phyloP scores from a whole-genome alignment of 1,140 invertebrate species.

The Sitophilus oryzae region DNA sequence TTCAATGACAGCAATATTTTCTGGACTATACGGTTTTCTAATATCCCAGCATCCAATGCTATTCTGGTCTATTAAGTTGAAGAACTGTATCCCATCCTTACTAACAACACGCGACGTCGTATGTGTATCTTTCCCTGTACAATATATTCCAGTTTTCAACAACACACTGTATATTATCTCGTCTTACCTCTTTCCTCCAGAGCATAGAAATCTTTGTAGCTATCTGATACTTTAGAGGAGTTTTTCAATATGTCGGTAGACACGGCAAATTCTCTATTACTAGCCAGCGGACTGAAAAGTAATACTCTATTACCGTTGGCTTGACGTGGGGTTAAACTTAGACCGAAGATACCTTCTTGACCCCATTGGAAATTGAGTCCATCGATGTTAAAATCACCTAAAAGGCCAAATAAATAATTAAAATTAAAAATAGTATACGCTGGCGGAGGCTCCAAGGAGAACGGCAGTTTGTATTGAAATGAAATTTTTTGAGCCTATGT shows the following conservation, averaged over 20 bases:
- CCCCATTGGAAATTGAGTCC: constrained; percentile 76
- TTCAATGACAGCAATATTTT: constrained; percentile 65
- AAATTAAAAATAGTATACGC: too few species aligned
- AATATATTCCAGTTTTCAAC: background rate
- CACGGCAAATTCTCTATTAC: constrained; percentile 68
- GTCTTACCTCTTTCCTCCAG: constrained; percentile 55
- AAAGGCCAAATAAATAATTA: too few species aligned
- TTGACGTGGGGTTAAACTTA: constrained; percentile 60
- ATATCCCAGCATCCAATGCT: constrained; percentile 77
- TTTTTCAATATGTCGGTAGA: constrained; percentile 66
- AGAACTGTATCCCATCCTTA: constrained; percentile 65
- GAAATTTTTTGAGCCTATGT: too few species aligned
- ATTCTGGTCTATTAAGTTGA: constrained; percentile 71
- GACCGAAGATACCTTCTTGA: constrained; percentile 74
- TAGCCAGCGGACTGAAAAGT: constrained; percentile 72
- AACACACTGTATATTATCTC: background rate
- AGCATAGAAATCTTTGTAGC: constrained; percentile 65
- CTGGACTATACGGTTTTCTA: constrained; percentile 54
- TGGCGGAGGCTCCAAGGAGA: too few species aligned
- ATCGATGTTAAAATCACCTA: constrained; percentile 63
- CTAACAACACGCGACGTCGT: constrained; percentile 67
- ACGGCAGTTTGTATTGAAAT: too few species aligned
- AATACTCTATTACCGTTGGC: constrained; percentile 61
- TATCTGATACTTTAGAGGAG: constrained; percentile 56
- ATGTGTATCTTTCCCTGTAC: constrained; percentile 52